phyloP scores from a whole-genome alignment of 1,140 invertebrate species.

The Portunus trituberculatus region DNA sequence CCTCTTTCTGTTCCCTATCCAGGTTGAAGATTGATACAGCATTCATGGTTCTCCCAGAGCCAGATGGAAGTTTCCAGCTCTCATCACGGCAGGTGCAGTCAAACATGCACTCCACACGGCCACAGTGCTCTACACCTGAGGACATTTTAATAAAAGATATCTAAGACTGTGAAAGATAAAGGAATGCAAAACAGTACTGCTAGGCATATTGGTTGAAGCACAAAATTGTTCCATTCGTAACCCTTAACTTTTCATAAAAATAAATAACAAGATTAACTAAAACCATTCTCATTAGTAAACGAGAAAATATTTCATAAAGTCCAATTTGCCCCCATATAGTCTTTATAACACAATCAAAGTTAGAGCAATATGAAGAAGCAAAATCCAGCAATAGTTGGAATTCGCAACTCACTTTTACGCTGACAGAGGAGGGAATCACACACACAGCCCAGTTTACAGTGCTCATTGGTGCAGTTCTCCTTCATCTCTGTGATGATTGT shows the following conservation, averaged over 20 bases:
- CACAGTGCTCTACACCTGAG: conserved; percentile 68
- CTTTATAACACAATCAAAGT: not conserved
- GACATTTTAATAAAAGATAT: too few species aligned
- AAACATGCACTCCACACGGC: conserved; percentile 72
- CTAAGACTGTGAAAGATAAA: too few species aligned
- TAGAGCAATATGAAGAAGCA: not conserved
- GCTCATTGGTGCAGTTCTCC: conserved; percentile 46
- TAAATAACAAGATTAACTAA: too few species aligned
- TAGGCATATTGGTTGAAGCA: too few species aligned
- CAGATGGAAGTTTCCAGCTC: conserved; percentile 69
- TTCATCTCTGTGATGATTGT: not conserved
- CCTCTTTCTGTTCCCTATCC: conserved; percentile 68
- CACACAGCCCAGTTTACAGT: conserved; percentile 59
- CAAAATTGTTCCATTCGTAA: too few species aligned
- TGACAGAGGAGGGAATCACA: conserved; percentile 54
- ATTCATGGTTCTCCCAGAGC: conserved; percentile 56
- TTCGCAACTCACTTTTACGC: conserved; percentile 55
- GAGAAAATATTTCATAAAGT: too few species aligned
- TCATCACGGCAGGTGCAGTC: conserved; percentile 67
- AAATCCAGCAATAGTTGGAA: not conserved
- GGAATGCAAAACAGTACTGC: too few species aligned
- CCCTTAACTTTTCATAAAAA: too few species aligned
- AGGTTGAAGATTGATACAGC: conserved; percentile 69
- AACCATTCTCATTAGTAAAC: too few species aligned
- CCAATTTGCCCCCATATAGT: not conserved